Evolutionary conservation across 1,140 invertebrate species (phyloP).

Genomic region (Leguminivora glycinivorella): DNA sequence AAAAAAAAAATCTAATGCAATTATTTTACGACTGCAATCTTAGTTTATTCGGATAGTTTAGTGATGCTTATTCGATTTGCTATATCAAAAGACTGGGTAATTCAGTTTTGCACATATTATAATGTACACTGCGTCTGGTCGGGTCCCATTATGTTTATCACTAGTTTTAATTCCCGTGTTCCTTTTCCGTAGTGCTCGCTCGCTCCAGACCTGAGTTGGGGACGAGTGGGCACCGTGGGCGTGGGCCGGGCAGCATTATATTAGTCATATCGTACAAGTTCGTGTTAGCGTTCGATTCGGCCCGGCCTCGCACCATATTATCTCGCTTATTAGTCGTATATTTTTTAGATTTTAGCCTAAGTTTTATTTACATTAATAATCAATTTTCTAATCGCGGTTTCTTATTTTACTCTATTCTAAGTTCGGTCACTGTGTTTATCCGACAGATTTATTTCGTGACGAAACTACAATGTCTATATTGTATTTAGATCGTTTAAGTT

Average conservation of each 20-base stretch:
- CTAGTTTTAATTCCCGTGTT: conserved; percentile 18
- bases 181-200: conserved; percentile 11
- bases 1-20: conserved; percentile 45
- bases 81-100: conserved; percentile 36
- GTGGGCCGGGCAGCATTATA: conserved; percentile 27
- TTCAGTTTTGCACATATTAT: conserved; percentile 29
- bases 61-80: conserved; percentile 34
- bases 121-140: conserved; percentile 25
- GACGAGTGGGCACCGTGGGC: not conserved
- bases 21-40: conserved; percentile 46
- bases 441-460: conserved; percentile 50
- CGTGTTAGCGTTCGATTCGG: conserved; percentile 35
- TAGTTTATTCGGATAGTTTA: conserved; percentile 41
- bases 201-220: not conserved
- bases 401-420: not conserved
- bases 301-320: conserved; percentile 3
- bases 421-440: conserved; percentile 16
- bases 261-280: conserved; percentile 49
- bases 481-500: conserved; percentile 51
- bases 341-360: conserved; percentile 24
- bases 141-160: conserved; percentile 29
- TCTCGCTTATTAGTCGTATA: conserved; percentile 28
- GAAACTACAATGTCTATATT: conserved; percentile 51
- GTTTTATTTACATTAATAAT: conserved; percentile 29
- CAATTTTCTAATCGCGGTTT: conserved; percentile 24